Evolutionary conservation across 2,888 invertebrate genomes (phyloP), one percentile per base, ranked within the genome.

Genomic region (Plutella xylostella): DNA sequence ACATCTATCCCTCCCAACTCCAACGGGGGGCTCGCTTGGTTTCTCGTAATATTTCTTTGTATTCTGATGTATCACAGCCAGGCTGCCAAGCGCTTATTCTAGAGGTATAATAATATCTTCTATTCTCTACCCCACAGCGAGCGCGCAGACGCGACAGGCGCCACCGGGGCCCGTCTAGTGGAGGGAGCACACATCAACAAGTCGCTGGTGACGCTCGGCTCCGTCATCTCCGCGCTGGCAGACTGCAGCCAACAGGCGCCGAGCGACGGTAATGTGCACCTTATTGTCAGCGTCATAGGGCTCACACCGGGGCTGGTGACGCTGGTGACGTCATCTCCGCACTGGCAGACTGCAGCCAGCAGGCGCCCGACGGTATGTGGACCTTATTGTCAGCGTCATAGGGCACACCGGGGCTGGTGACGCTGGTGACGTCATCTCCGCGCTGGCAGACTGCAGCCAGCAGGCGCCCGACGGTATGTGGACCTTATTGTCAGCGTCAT

Each of bases 141-240:
- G 72, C 86, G 94, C 35, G 94, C 94, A 0, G 93, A 94, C 75
- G 90, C 94, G 12, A 93, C 95, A 1, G 96, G 95, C 33, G 95
- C 96, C 15, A 95, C 94, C 7, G 96, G 96, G 0, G 92, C 94
- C 72, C 86, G 96, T 18, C 78, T 97, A 52, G 94, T 93, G 71
- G 94, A 95, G 73, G 94, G 94, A 45, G 94, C 93, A 18, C 94
- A 94, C 72, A 95, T 95, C 62, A 95, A 95, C 74, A 94, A 95
- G 76, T 94, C 94, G 1, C 77, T 95, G 45, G 94, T 94, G 19
- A 94, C 95, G 17, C 84, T 95, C 44, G 94, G 94, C 49, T 92
- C 92, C 55, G 94, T 94, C 57, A 94, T 94, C 68, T 93, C 93
- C 28, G 92, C 94, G 1, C 79, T 95, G 42, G 94, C 94, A 35